Evolutionary conservation across 37 sponge, comb jelly and placozoan species (phyloP).

Genomic region (Diacarnus erythraeanus): DNA sequence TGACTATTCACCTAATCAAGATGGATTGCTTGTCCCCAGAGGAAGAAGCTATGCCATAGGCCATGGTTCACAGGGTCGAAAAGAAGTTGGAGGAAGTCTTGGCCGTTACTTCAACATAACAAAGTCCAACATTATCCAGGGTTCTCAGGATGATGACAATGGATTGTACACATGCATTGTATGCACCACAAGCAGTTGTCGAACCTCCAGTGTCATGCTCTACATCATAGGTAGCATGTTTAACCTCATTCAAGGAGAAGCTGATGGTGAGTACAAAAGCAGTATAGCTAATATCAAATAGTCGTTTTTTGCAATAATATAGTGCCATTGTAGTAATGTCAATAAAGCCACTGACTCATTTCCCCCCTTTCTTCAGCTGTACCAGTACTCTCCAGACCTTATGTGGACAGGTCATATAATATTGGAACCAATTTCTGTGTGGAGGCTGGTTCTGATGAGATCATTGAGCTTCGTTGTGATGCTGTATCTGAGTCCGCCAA

Average conservation of each 20-base stretch:
- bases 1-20: not conserved
- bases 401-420: not conserved
- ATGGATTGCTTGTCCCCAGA: not conserved
- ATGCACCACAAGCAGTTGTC: not conserved
- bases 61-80: not conserved
- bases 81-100: not conserved
- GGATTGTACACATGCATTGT: slow-evolving; percentile 4
- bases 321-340: too few species aligned
- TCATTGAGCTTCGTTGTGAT: not conserved
- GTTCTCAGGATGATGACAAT: not conserved
- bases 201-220: not conserved
- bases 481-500: not conserved
- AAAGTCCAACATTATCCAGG: not conserved
- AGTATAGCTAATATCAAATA: too few species aligned
- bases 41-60: not conserved
- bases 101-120: slow-evolving; percentile 5
- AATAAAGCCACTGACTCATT: not conserved
- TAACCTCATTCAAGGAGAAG: not conserved
- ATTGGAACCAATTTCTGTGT: slow-evolving; percentile 9
- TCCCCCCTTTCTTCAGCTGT: not conserved
- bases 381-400: not conserved
- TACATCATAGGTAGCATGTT: not conserved
- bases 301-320: too few species aligned
- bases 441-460: not conserved
- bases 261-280: not conserved